Evolutionary conservation across 1,140 invertebrate species (phyloP).

Genomic region (Argopecten irradians): DNA sequence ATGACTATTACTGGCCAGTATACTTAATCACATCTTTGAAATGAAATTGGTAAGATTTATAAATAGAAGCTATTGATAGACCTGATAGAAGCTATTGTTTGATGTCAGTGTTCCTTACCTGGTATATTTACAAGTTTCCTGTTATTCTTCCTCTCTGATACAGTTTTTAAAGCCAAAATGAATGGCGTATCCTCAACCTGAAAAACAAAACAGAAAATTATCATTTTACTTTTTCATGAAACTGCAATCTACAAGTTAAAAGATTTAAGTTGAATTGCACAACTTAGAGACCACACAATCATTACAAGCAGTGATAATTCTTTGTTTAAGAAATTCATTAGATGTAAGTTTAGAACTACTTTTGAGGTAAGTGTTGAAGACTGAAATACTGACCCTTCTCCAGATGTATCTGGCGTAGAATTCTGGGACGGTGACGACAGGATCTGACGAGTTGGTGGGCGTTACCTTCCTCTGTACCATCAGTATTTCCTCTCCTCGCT

Average conservation of each 20-base stretch:
- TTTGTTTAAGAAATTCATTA: no score
- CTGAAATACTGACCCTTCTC: slow-evolving; percentile 66
- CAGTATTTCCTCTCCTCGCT: slow-evolving; percentile 62
- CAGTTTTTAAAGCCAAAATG: slow-evolving; percentile 70
- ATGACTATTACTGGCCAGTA: no score
- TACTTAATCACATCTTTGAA: no score
- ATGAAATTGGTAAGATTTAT: no score
- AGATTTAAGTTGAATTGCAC: background rate
- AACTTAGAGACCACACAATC: no score
- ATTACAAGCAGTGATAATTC: no score
- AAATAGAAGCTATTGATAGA: no score
- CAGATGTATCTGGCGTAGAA: slow-evolving; percentile 69
- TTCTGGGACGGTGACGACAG: slow-evolving; percentile 43
- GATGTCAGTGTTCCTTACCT: slow-evolving; percentile 55
- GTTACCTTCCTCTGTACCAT: slow-evolving; percentile 43
- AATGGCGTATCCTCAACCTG: slow-evolving; percentile 69
- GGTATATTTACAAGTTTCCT: slow-evolving; percentile 63
- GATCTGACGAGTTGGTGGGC: slow-evolving; percentile 57
- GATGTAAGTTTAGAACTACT: no score
- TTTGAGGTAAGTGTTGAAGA: background rate
- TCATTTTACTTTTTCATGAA: background rate
- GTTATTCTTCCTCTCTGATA: slow-evolving; percentile 54
- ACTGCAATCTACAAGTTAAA: no score
- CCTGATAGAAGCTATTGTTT: no score
- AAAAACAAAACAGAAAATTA: background rate